Conservation (phyloP, 2,888 invertebrate species). For the Andrena trimmerana region DNA sequence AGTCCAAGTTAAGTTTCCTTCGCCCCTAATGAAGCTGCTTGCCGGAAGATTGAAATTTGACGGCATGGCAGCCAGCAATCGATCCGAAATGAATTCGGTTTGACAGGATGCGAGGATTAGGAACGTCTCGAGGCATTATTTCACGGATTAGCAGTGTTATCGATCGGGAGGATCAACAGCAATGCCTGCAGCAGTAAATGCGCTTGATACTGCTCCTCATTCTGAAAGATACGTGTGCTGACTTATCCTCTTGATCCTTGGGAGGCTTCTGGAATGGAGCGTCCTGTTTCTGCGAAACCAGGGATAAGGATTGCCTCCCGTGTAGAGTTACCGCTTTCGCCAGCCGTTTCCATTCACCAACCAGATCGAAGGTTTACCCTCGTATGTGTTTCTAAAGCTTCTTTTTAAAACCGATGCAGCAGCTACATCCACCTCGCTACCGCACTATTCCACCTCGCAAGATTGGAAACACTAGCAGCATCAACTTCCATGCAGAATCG, state of each 20-base stretch:
- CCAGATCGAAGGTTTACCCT: constrained; percentile 1
- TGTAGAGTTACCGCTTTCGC: constrained; percentile 10
- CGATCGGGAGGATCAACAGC: constrained; percentile 20
- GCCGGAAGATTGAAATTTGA: neutral
- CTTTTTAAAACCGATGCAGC: neutral
- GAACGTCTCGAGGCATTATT: constrained; percentile 14
- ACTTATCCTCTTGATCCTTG: constrained; percentile 53
- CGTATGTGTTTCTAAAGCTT: neutral
- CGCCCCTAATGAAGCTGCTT: no score
- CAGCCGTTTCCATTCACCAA: constrained; percentile 18
- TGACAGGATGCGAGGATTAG: neutral
- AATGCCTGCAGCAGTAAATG: constrained; percentile 22
- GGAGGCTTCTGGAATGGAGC: constrained; percentile 22
- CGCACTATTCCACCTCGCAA: neutral
- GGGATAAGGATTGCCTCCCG: constrained; percentile 43
- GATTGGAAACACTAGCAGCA: neutral
- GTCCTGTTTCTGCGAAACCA: constrained; percentile 42
- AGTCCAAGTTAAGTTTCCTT: neutral
- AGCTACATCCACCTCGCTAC: neutral
- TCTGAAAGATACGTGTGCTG: constrained; percentile 44
- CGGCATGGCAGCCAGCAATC: neutral
- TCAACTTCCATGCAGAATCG: neutral
- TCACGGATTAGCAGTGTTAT: constrained; percentile 24
- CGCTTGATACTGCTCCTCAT: constrained; percentile 2
- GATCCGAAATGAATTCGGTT: neutral